Base-by-base conservation (phyloP, 2,888 invertebrate species). In the Oasisia sp. region DNA sequence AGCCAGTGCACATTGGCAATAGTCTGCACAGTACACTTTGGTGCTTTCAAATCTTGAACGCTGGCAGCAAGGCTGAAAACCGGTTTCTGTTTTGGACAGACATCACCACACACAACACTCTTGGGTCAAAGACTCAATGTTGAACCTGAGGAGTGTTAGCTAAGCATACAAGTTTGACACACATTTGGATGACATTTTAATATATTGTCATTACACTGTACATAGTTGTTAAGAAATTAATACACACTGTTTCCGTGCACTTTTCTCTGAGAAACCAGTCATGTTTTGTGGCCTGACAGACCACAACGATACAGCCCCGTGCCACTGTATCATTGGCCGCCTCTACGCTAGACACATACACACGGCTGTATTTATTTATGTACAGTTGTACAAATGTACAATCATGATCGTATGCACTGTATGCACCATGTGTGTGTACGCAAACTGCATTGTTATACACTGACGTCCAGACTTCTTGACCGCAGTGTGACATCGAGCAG, bases 361-460 rank as follows among this genome's bases (percentile, higher is more conserved):
- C 74, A 74, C 27, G n/a, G 74, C 74, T 74, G 74, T 74, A 74
- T 74, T 27, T 74, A 74, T 74, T 74, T 74, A 74, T 74, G 74
- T 74, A 74, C 74, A 74, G 8, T 50, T 50, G 9, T 50, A 50
- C 50, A 74, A 74, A 74, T 74, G 74, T 74, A 74, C 74, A 74
- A 74, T 74, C 74, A 74, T 74, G 74, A 74, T 74, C 27, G 74
- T 27, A 74, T 74, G 74, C 74, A 74, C 27, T 56, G 19, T 56
- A 56, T 56, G 56, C 56, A 56, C 56, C 38, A 38, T 38, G 38
- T 38, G n/a, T 74, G 74, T 74, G 74, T 74, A 74, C 74, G 27
- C 27, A 74, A 74, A 74, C 74, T 74, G 50, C 50, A 74, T 74
- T 74, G 74, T 74, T 74, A 74, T 74, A 74, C 74, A 74, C 74